Evolutionary conservation across 2,113 vertebrate species (phyloP), one percentile per base, ranked within the genome.

Genomic region (Micromys minutus): DNA sequence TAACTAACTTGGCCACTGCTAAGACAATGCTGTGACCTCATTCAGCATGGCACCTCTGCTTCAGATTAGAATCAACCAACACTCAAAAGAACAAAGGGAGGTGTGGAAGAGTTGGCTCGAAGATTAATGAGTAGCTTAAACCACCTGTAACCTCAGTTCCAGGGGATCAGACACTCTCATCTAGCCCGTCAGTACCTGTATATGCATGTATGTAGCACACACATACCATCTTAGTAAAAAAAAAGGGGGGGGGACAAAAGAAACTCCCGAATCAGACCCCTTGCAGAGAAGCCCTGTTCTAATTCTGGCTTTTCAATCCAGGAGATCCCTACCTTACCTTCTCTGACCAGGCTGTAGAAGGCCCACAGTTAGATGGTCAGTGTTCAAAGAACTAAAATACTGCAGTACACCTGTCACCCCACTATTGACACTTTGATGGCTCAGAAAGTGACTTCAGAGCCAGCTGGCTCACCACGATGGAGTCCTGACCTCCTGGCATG

Each of bases 381-480:
- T 77, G 95, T 88, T 72, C 88, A 81, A 92, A 77, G n/a, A 92
- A 65, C 29, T 45, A 85, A 59, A 88, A 75, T 90, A 65, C 79
- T 85, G n/a, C 85, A 88, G 91, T 77, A 36, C 72, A 39, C 81
- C 87, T 52, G 61, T 76, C 55, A 3, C 52, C 39, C 47, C 5
- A 39, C 57, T 42, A 19, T 52, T 72, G 97, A 88, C 52, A 21
- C 76, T 76, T 72, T 59, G 95, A 93, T 84, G 75, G 75, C 87
- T 92, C 94, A 76, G 95, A 86, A 87, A 50, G 88, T 15, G 59
- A 80, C 52, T 89, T 94, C 76, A 61, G 71, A 92, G 92, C 29
- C 75, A 2, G 4, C 5, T 1, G 1, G 93, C 39, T 24, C 59
- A 50, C 52, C 36, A 50, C 1, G 24, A 8, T 24, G n/a, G 95